Percentiles rank a stretch among this genome's conserved stretches.
Conservation (phyloP, 1,140 invertebrate species). For the Drosophila miranda region DNA sequence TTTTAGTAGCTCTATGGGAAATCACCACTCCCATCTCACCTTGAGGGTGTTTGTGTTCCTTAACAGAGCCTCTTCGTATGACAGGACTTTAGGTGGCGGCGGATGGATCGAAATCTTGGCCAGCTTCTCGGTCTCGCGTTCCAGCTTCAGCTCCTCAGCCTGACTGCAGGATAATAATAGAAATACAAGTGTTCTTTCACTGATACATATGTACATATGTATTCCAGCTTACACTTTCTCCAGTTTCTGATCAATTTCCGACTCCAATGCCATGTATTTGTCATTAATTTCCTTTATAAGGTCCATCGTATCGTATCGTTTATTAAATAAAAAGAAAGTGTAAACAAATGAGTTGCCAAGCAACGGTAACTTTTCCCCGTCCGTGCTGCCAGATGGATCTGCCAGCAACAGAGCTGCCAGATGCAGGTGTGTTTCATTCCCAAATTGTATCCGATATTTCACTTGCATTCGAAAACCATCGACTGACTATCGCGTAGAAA, state of each 20-base stretch:
- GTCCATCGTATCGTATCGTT: constrained; percentile 59
- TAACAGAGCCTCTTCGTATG: constrained; percentile 71
- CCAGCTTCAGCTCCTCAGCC: constrained; percentile 66
- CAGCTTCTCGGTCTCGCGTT: constrained; percentile 57
- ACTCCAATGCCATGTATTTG: constrained; percentile 73
- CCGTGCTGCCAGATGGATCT: constrained; percentile 5
- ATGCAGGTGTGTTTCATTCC: too few relatives aligned
- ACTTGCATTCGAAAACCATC: too few relatives aligned
- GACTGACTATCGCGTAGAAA: too few relatives aligned
- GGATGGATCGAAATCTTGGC: constrained; percentile 41
- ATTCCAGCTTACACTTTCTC: constrained; percentile 68
- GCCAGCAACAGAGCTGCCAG: too few relatives aligned
- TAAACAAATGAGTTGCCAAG: constrained; percentile 45
- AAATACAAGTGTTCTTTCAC: not conserved
- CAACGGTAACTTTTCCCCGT: constrained; percentile 30
- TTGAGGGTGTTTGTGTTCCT: constrained; percentile 75
- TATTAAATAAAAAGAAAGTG: constrained; percentile 3
- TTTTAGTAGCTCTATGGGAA: not conserved
- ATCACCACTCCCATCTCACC: constrained; percentile 24
- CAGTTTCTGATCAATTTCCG: constrained; percentile 72
- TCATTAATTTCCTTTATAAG: constrained; percentile 78
- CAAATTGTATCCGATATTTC: too few relatives aligned
- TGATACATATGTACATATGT: too few relatives aligned
- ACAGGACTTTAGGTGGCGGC: constrained; percentile 53
- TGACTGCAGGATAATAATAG: constrained; percentile 37